These are phyloP conservation scores for Scarus forsteni DNA, from an alignment of 2,797 vertebrate genomes.

Conservation along the genomic window DNA sequence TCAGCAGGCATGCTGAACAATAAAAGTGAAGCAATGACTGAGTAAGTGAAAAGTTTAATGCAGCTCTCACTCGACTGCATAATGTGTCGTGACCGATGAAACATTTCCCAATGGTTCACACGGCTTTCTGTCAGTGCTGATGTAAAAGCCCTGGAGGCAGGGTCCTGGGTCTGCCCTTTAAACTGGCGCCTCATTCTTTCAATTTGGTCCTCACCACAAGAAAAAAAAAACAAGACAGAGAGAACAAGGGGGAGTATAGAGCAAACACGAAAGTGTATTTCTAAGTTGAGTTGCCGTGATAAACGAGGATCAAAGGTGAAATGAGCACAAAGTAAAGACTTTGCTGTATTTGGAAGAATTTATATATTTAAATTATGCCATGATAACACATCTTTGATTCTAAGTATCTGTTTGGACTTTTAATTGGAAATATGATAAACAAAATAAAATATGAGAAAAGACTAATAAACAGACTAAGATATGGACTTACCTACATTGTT, in stretches of 20 bases:
- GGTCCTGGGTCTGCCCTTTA: conserved; percentile 82
- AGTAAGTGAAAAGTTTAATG: conserved; percentile 86
- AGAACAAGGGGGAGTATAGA: conserved; percentile 57
- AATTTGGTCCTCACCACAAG: conserved; percentile 76
- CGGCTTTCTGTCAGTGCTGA: conserved; percentile 82
- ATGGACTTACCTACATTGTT: not conserved
- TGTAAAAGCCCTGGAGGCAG: conserved; percentile 83
- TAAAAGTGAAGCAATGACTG: conserved; percentile 82
- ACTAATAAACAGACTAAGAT: not conserved
- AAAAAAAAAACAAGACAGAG: conserved; percentile 44
- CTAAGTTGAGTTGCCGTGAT: conserved; percentile 47
- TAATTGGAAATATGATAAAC: conserved; percentile 1
- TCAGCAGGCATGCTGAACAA: conserved; percentile 75
- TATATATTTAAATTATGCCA: conserved; percentile 16
- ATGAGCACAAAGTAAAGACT: conserved; percentile 47
- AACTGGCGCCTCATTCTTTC: conserved; percentile 80
- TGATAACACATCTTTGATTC: conserved; percentile 17
- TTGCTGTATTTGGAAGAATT: conserved; percentile 17
- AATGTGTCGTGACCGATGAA: conserved; percentile 85
- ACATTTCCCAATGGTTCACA: conserved; percentile 85
- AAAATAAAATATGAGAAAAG: not conserved
- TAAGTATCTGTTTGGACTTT: conserved; percentile 5
- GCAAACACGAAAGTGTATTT: conserved; percentile 60
- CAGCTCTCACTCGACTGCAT: conserved; percentile 80
- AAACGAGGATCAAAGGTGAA: conserved; percentile 57